Evolutionary conservation across 2,888 invertebrate genomes (phyloP).

Genomic region (Azorinus chamasolen): DNA sequence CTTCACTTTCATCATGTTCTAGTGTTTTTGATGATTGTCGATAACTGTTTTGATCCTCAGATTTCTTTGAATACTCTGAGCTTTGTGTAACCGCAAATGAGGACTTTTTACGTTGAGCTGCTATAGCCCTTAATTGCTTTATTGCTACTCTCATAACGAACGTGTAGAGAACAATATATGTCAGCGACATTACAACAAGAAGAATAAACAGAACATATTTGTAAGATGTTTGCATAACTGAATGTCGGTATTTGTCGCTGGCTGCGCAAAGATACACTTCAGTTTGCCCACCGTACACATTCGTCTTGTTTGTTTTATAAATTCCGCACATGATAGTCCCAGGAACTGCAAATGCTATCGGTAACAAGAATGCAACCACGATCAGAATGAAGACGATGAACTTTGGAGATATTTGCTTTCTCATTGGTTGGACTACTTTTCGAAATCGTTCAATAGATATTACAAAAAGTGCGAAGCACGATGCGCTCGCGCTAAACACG

Average conservation of each 20-base stretch:
- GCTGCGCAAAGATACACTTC: conserved; percentile 52
- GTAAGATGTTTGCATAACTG: conserved; percentile 39
- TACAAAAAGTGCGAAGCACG: conserved; percentile 49
- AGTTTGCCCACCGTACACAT: conserved; percentile 44
- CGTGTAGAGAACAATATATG: conserved; percentile 44
- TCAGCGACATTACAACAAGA: conserved; percentile 46
- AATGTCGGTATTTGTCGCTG: conserved; percentile 33
- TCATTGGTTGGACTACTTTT: conserved; percentile 50
- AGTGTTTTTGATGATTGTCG: not conserved
- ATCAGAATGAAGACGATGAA: conserved; percentile 41
- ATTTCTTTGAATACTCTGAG: too few relatives aligned
- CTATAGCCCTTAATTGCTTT: conserved; percentile 42
- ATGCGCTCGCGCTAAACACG: conserved; percentile 52
- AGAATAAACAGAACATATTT: conserved; percentile 47
- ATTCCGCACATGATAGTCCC: conserved; percentile 61
- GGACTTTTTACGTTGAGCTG: conserved; percentile 32
- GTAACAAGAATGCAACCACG: conserved; percentile 34
- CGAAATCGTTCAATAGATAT: conserved; percentile 55
- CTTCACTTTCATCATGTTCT: too few relatives aligned
- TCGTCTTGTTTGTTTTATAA: conserved; percentile 32
- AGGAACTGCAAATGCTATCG: conserved; percentile 43
- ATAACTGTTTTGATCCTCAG: conserved; percentile 48
- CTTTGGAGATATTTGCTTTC: conserved; percentile 44
- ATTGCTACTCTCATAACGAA: conserved; percentile 51
- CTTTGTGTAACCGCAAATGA: conserved; percentile 44